Evolutionary conservation across 2,113 vertebrate species (phyloP), one percentile per base, ranked within the genome.

Genomic region (Hipposideros armiger): DNA sequence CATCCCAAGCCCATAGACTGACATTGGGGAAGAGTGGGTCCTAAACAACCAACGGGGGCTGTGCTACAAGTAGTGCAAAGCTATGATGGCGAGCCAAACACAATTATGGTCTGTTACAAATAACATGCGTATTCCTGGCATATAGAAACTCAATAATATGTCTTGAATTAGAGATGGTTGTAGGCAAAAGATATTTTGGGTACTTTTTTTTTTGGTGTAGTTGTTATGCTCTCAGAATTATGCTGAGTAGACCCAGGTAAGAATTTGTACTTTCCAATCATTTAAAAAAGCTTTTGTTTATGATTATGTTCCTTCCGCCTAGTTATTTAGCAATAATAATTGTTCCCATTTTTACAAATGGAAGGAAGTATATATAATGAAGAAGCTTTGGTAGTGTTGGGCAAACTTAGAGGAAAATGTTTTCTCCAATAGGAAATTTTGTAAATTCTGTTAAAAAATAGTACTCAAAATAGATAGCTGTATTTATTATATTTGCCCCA

Each of bases 401-500:
- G 45, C 8, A 95, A 80, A 77, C 32, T 40, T 73, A 47, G 73
- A 95, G 67, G 60, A 76, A 83, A 89, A 62, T 58, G 5, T 72
- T 74, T 81, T 91, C 3, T 89, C 24, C 19, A 54, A 74, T 87
- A 40, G 64, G 30, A 83, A 87, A 60, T 90, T 32, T 76, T 84
- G 1, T 70, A 92, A 94, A 70, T 47, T 78, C 30, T 90, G 17
- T 95, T 95, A 69, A 52, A 32, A 66, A 91, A 82, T 50, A 91
- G 52, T 82, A 52, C 20, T 83, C 54, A 73, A 64, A 92, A 22
- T 20, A 42, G 15, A 62, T 66, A 90, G 42, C 20, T 28, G 9
- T 54, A 60, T 67, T 67, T 93, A 66, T 80, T 86, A 66, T 90
- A 81, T 88, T 90, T 92, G 13, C 17, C 17, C n/a, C 26, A 56